Evolutionary conservation across 2,113 vertebrate species (phyloP).

Genomic region (Marmota monax): DNA sequence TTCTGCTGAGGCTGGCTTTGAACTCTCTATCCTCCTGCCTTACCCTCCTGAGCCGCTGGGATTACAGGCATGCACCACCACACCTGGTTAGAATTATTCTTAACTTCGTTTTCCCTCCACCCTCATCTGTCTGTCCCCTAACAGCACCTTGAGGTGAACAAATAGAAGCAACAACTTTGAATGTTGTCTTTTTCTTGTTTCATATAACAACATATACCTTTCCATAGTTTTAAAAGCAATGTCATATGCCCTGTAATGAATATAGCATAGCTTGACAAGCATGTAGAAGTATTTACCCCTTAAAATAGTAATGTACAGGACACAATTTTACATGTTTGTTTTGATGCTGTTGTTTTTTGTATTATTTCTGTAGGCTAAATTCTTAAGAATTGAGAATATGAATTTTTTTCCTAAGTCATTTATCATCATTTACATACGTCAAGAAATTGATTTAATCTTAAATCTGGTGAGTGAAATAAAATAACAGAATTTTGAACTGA

Average conservation of each 20-base stretch:
- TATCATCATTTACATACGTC: background rate
- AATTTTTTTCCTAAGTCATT: background rate
- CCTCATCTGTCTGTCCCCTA: too few relatives aligned
- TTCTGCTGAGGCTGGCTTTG: too few relatives aligned
- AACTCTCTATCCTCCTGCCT: too few relatives aligned
- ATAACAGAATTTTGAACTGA: conserved; percentile 62
- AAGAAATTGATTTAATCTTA: conserved; percentile 76
- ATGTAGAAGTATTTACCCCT: background rate
- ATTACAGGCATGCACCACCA: too few relatives aligned
- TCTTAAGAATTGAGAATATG: background rate
- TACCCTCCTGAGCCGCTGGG: too few relatives aligned
- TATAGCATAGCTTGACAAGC: background rate
- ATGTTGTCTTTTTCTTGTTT: background rate
- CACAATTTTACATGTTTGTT: background rate
- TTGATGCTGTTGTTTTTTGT: background rate
- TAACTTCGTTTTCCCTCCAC: too few relatives aligned
- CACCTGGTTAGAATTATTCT: too few relatives aligned
- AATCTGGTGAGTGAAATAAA: conserved; percentile 81
- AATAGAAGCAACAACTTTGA: background rate
- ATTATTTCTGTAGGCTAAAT: background rate
- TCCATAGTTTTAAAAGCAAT: background rate
- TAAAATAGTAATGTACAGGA: background rate
- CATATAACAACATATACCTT: background rate
- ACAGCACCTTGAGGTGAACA: background rate
- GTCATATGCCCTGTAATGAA: background rate